phyloP scores from a whole-genome alignment of 2,113 vertebrate species.

The Campylorhamphus procurvoides region DNA sequence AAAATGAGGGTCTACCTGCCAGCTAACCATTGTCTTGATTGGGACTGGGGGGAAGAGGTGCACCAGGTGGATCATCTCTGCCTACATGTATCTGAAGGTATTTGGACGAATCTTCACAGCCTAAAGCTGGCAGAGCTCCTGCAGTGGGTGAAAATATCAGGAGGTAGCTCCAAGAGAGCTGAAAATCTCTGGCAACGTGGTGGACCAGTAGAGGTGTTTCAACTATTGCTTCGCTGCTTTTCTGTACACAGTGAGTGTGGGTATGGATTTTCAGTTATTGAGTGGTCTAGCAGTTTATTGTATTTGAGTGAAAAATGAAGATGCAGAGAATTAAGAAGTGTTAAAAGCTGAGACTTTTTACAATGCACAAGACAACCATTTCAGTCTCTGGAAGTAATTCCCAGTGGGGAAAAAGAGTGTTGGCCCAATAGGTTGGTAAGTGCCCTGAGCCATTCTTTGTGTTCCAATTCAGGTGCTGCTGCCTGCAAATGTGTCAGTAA shows the following conservation, averaged over 20 bases:
- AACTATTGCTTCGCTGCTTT: neutral
- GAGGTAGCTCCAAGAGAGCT: neutral
- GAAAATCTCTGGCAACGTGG: neutral
- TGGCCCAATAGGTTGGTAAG: neutral
- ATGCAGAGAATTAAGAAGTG: neutral
- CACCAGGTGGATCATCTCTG: neutral
- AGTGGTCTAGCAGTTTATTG: neutral
- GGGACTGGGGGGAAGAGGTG: neutral
- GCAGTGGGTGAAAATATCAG: neutral
- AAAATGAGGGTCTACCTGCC: neutral
- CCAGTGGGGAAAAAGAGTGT: neutral
- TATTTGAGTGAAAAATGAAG: neutral
- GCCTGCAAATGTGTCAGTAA: constrained; percentile 53
- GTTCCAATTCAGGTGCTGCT: constrained; percentile 69
- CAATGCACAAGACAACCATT: neutral
- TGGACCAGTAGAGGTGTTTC: neutral
- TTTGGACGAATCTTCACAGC: neutral
- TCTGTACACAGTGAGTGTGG: neutral
- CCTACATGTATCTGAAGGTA: neutral
- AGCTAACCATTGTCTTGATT: neutral
- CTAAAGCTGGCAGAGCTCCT: neutral
- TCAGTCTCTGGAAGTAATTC: neutral
- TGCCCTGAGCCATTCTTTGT: neutral
- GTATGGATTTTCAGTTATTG: neutral
- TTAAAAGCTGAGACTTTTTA: neutral